A percentile compares a stretch with the other conserved stretches of the same genome.
Evolutionary conservation across 2,113 vertebrate genomes (phyloP).

Genomic region (Condylura cristata): DNA sequence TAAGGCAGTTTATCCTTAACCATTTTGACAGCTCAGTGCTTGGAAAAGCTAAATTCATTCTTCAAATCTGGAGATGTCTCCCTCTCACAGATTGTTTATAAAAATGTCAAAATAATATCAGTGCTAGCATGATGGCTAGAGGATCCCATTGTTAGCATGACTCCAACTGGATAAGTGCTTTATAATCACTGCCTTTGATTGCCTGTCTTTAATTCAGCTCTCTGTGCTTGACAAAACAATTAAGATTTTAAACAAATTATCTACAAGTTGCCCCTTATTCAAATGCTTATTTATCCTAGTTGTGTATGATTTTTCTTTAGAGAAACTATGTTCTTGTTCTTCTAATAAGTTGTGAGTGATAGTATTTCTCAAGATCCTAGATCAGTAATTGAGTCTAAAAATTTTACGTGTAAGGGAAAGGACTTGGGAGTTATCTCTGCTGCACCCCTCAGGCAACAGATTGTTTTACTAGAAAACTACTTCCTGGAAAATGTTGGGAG

Average conservation of each 20-base stretch:
- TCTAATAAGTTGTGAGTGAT: slow-evolving; percentile 55
- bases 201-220: slow-evolving; percentile 77
- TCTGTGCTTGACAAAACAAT: slow-evolving; percentile 74
- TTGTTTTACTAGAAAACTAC: slow-evolving; percentile 22
- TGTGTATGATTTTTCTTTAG: slow-evolving; percentile 57
- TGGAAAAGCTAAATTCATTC: slow-evolving; percentile 72
- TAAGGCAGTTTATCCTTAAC: slow-evolving; percentile 62
- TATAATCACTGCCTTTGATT: slow-evolving; percentile 77
- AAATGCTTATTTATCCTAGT: slow-evolving; percentile 65
- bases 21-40: slow-evolving; percentile 71
- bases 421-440: not conserved
- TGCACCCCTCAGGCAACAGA: not conserved
- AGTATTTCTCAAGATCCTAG: slow-evolving; percentile 26
- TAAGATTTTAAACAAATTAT: slow-evolving; percentile 79
- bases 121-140: slow-evolving; percentile 72
- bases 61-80: slow-evolving; percentile 69
- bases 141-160: slow-evolving; percentile 75
- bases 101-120: slow-evolving; percentile 79
- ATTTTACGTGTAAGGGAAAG: slow-evolving; percentile 16
- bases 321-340: slow-evolving; percentile 53
- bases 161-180: slow-evolving; percentile 73
- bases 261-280: slow-evolving; percentile 65
- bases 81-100: slow-evolving; percentile 75
- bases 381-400: slow-evolving; percentile 37
- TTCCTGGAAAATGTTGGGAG: too few species aligned